Conservation (phyloP, 2,113 vertebrate species). For the Chrysemys picta region DNA sequence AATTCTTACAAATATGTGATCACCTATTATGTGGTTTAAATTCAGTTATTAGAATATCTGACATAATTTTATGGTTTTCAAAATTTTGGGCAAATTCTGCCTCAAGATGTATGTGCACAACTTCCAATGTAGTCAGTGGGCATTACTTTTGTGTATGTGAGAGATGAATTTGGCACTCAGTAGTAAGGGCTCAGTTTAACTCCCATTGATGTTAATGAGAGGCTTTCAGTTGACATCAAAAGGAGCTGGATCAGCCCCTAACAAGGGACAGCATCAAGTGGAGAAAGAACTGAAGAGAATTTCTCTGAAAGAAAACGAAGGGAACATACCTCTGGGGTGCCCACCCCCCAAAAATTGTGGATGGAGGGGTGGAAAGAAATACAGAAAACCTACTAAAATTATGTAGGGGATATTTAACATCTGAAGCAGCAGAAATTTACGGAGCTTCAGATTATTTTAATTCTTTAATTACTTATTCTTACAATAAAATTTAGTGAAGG, state of each 20-base stretch:
- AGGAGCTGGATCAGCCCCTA: conserved; percentile 6
- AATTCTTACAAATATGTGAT: conserved; percentile 39
- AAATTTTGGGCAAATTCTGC: conserved; percentile 12
- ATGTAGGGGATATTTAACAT: background rate
- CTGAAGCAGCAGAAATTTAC: background rate
- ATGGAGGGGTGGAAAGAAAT: background rate
- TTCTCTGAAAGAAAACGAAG: conserved; percentile 1
- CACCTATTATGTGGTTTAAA: background rate
- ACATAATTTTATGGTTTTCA: conserved; percentile 20
- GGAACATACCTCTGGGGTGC: background rate
- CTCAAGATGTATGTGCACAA: background rate
- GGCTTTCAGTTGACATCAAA: conserved; percentile 16
- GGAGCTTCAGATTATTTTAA: conserved; percentile 14
- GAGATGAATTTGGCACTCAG: conserved; percentile 27
- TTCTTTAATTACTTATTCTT: conserved; percentile 54
- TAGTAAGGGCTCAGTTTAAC: background rate
- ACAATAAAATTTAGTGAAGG: background rate
- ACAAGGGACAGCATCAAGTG: background rate
- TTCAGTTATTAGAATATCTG: conserved; percentile 10
- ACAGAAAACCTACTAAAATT: conserved; percentile 34
- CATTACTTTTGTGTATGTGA: conserved; percentile 13
- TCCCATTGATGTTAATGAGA: background rate
- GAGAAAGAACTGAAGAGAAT: background rate
- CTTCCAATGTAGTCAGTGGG: background rate
- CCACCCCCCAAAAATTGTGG: background rate